Evolutionary conservation across 2,888 invertebrate species (phyloP).

Genomic region (Ceratothoa steindachneri): DNA sequence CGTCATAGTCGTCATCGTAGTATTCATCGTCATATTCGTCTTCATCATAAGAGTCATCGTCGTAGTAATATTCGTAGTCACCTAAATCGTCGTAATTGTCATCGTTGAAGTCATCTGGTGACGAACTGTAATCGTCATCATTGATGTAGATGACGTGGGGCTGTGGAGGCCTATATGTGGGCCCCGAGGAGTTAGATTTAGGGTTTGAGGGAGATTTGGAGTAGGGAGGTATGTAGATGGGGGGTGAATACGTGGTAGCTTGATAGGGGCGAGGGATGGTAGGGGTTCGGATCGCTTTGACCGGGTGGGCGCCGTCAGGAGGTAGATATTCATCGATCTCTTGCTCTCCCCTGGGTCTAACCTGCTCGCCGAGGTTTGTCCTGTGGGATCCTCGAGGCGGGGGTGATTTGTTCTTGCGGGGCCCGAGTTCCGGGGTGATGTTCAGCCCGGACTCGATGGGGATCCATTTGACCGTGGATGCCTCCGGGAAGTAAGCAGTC

Average conservation of each 20-base stretch:
- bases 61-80: slow-evolving; percentile 9
- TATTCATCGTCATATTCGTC: slow-evolving; percentile 1
- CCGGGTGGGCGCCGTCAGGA: neutral
- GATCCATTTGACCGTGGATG: neutral
- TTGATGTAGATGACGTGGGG: neutral
- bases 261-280: neutral
- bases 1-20: slow-evolving; percentile 15
- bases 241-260: neutral
- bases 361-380: neutral
- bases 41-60: neutral
- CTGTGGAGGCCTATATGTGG: neutral
- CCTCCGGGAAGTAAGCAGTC: neutral
- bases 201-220: neutral
- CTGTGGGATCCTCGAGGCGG: neutral
- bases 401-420: neutral
- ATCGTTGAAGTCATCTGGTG: neutral
- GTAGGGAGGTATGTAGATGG: neutral
- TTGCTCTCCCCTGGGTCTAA: too few species aligned
- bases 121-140: neutral
- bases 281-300: neutral
- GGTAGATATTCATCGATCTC: neutral
- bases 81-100: neutral
- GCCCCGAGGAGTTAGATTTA: neutral
- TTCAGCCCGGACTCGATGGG: neutral
- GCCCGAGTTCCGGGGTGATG: neutral